Evolutionary conservation across 2,888 invertebrate genomes (phyloP).

Genomic region (Neoaliturus tenellus): DNA sequence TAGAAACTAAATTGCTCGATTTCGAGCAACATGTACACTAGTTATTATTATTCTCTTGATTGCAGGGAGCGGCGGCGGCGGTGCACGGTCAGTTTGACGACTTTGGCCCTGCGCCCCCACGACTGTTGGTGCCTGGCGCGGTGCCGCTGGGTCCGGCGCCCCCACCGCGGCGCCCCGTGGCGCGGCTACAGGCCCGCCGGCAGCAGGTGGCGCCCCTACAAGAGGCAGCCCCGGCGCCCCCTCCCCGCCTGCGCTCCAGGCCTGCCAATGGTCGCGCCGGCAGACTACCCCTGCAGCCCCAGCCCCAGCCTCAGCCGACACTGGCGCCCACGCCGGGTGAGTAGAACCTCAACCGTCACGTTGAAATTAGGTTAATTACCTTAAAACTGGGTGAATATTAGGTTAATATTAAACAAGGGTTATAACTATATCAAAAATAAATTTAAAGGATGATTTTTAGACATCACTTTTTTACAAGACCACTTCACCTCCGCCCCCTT

Average conservation of each 20-base stretch:
- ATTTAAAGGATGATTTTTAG: too few relatives aligned
- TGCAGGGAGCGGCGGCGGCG: constrained; percentile 45
- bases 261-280: constrained; percentile 57
- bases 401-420: too few relatives aligned
- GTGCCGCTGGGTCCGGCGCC: constrained; percentile 71
- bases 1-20: too few relatives aligned
- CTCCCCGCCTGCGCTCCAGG: constrained; percentile 70
- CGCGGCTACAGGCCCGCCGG: constrained; percentile 65
- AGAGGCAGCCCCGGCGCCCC: constrained; percentile 60
- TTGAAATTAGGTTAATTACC: too few relatives aligned
- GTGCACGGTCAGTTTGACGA: constrained; percentile 62
- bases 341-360: too few relatives aligned
- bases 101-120: constrained; percentile 78
- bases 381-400: too few relatives aligned
- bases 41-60: too few relatives aligned
- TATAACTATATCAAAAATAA: too few relatives aligned
- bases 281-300: constrained; percentile 28
- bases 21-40: too few relatives aligned
- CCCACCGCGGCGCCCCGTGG: constrained; percentile 65
- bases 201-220: constrained; percentile 34
- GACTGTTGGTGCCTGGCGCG: constrained; percentile 82
- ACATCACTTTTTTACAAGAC: too few relatives aligned
- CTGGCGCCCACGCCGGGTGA: neutral
- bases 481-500: too few relatives aligned
- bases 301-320: neutral